These are phyloP conservation scores for Rostratula benghalensis DNA, from an alignment of 2,113 vertebrate species.

Conservation along the genomic window DNA sequence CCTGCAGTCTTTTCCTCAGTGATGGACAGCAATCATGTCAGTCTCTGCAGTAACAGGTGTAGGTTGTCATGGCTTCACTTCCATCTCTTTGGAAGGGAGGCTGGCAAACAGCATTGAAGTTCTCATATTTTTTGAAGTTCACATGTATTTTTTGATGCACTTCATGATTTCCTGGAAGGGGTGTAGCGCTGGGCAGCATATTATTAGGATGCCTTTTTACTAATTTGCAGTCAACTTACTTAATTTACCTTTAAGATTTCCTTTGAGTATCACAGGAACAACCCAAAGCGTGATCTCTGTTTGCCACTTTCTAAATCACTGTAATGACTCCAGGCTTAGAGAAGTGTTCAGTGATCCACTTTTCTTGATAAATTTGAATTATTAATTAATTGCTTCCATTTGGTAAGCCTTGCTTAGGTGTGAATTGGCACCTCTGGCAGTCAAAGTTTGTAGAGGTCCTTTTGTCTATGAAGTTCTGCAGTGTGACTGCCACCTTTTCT, in stretches of 20 bases:
- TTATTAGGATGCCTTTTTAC: background rate
- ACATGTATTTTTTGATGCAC: background rate
- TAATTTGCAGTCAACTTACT: background rate
- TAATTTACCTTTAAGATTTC: background rate
- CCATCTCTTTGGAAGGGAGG: background rate
- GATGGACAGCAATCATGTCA: background rate
- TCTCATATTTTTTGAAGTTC: background rate
- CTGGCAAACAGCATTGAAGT: background rate
- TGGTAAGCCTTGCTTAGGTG: background rate
- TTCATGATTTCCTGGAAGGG: background rate
- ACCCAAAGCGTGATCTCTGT: background rate
- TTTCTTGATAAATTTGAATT: background rate
- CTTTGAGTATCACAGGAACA: background rate
- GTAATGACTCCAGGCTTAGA: background rate
- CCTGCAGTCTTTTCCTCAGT: background rate
- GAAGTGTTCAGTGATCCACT: background rate
- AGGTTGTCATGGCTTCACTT: background rate
- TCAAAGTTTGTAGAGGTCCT: background rate
- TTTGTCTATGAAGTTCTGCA: background rate
- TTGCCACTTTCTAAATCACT: background rate
- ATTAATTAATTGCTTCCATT: background rate
- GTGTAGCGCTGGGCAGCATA: background rate
- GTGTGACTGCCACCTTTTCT: background rate
- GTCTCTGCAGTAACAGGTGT: background rate
- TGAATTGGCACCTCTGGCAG: background rate